These are phyloP conservation scores for Pomatorhinus ruficollis DNA, from an alignment of 2,113 vertebrate species.

Conservation along the genomic window DNA sequence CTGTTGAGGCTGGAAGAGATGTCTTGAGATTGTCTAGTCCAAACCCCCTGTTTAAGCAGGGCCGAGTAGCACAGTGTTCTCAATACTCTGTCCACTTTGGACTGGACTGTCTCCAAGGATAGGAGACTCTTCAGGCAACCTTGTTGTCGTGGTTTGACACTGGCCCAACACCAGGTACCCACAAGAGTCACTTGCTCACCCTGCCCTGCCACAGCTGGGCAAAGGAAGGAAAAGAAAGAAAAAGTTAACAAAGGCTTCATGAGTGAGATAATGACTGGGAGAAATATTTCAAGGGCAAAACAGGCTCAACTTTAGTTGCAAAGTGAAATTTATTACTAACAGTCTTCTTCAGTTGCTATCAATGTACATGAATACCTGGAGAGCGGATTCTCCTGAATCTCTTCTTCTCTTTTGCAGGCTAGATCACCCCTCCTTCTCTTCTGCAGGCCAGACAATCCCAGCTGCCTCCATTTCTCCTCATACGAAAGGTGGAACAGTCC, in stretches of 20 bases:
- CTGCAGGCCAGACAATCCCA: neutral
- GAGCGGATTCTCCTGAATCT: neutral
- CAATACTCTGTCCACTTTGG: neutral
- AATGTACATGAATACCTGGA: neutral
- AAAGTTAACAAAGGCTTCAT: neutral
- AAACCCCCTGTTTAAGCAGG: neutral
- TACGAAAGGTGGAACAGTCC: neutral
- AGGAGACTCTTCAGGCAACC: neutral
- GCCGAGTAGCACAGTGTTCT: neutral
- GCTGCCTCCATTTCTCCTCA: neutral
- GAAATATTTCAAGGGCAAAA: neutral
- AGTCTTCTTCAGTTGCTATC: neutral
- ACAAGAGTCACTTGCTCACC: rapidly evolving
- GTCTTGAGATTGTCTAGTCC: neutral
- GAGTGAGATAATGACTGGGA: neutral
- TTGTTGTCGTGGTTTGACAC: neutral
- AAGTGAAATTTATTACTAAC: neutral
- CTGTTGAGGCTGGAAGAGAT: neutral
- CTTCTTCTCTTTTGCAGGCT: neutral
- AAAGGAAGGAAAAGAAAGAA: neutral
- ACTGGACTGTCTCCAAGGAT: neutral
- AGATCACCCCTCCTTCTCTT: neutral
- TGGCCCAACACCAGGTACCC: neutral
- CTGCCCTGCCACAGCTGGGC: neutral
- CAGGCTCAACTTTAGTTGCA: neutral